phyloP scores from a whole-genome alignment of 2,888 invertebrate genomes.

The Drosophila nr. perissopoda region DNA sequence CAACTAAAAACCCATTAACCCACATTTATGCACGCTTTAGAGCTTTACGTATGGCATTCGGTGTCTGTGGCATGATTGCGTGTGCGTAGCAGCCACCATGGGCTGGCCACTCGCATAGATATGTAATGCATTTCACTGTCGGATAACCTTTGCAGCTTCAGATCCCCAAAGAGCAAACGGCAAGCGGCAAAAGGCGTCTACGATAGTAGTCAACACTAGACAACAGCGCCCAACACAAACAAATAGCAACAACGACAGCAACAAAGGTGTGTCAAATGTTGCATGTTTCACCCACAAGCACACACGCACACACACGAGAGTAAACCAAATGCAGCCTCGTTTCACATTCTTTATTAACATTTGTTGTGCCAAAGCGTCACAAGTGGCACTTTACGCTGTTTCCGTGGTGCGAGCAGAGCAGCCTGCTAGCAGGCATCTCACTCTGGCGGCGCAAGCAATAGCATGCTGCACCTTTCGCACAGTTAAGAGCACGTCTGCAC shows the following conservation, averaged over 20 bases:
- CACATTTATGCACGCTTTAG: slow-evolving; percentile 73
- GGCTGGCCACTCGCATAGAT: slow-evolving; percentile 51
- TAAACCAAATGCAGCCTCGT: slow-evolving; percentile 29
- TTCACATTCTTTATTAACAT: slow-evolving; percentile 62
- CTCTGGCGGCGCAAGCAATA: slow-evolving; percentile 75
- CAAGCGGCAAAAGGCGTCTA: slow-evolving; percentile 48
- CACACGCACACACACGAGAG: slow-evolving; percentile 11
- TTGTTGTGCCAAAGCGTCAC: slow-evolving; percentile 64
- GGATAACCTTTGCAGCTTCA: slow-evolving; percentile 52
- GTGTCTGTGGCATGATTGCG: slow-evolving; percentile 32
- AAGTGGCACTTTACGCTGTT: slow-evolving; percentile 64
- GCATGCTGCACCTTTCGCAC: slow-evolving; percentile 43
- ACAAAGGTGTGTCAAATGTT: slow-evolving; percentile 56
- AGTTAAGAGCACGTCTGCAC: slow-evolving; percentile 62
- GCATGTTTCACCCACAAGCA: slow-evolving; percentile 50
- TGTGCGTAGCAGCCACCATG: slow-evolving; percentile 43
- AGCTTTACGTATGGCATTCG: slow-evolving; percentile 54
- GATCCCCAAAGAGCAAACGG: slow-evolving; percentile 52
- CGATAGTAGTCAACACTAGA: slow-evolving; percentile 62
- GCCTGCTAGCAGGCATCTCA: slow-evolving; percentile 28
- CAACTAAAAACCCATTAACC: slow-evolving; percentile 82
- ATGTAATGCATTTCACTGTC: slow-evolving; percentile 74
- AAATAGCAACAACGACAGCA: slow-evolving; percentile 20
- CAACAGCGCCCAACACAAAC: slow-evolving; percentile 32
- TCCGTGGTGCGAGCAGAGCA: slow-evolving; percentile 56